These are phyloP conservation scores for Eumacrocentrus americanus DNA, from an alignment of 2,888 invertebrate species.

Conservation along the genomic window DNA sequence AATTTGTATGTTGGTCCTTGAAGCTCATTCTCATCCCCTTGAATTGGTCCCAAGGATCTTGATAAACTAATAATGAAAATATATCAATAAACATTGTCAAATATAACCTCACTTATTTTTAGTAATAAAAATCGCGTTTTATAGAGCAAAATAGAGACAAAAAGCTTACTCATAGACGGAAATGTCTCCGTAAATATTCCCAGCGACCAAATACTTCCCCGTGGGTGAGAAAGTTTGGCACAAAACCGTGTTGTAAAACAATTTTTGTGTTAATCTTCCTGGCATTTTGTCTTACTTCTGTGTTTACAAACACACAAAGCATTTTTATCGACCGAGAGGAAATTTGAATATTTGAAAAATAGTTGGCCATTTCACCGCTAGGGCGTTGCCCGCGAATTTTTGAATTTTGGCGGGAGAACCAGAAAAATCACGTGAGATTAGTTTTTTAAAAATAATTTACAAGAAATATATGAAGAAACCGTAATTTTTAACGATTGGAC, in stretches of 20 bases:
- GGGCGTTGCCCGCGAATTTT: no score
- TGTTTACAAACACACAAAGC: no score
- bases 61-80: conserved; percentile 65
- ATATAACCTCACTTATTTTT: not conserved
- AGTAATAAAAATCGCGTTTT: not conserved
- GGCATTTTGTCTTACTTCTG: no score
- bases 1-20: conserved; percentile 70
- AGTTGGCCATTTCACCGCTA: no score
- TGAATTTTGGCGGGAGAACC: no score
- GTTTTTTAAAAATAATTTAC: no score
- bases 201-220: conserved; percentile 80
- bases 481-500: no score
- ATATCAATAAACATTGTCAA: conserved; percentile 21
- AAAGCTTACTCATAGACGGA: conserved; percentile 79
- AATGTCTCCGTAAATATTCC: conserved; percentile 84
- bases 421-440: no score
- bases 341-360: no score
- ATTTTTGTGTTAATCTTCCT: conserved; percentile 60
- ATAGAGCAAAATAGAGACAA: conserved; percentile 22
- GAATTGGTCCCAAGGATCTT: conserved; percentile 67
- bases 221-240: conserved; percentile 84
- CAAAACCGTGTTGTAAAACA: conserved; percentile 80
- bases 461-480: not conserved
- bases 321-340: no score
- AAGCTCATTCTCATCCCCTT: conserved; percentile 64